Conservation (phyloP, 2,113 vertebrate species). For the Theropithecus gelada region DNA sequence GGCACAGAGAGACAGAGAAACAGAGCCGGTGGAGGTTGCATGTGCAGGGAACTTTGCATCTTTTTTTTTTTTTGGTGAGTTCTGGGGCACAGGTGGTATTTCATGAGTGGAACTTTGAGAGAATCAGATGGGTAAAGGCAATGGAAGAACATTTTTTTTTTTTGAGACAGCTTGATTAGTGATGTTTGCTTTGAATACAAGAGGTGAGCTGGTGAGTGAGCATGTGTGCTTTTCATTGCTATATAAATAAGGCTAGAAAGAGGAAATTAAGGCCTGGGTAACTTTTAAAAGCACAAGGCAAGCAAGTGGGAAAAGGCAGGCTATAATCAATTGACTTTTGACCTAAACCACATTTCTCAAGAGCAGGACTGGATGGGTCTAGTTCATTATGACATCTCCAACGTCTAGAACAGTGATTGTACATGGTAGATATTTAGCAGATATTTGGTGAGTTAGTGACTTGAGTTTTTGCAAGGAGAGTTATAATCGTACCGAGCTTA, state of each 20-base stretch:
- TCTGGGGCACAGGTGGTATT: not conserved
- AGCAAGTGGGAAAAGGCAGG: not conserved
- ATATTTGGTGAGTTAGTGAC: not conserved
- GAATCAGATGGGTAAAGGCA: not conserved
- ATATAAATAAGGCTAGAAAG: not conserved
- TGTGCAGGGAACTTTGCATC: not conserved
- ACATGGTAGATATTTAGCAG: not conserved
- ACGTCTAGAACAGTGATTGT: not conserved
- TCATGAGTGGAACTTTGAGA: not conserved
- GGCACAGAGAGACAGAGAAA: not conserved
- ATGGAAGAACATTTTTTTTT: not conserved
- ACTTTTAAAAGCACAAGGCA: not conserved
- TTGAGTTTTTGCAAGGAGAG: not conserved
- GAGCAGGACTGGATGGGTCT: not conserved
- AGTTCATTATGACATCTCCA: not conserved
- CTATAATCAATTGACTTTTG: not conserved
- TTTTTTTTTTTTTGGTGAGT: not conserved
- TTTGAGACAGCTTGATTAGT: not conserved
- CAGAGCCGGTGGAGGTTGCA: not conserved
- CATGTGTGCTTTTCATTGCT: not conserved
- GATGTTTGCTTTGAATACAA: not conserved
- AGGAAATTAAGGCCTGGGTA: not conserved
- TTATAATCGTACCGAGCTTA: not conserved
- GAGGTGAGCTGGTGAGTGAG: not conserved
- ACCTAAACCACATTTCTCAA: not conserved